Evolutionary conservation across 2,113 vertebrate genomes (phyloP).

Genomic region (Bolborhynchus lineola): DNA sequence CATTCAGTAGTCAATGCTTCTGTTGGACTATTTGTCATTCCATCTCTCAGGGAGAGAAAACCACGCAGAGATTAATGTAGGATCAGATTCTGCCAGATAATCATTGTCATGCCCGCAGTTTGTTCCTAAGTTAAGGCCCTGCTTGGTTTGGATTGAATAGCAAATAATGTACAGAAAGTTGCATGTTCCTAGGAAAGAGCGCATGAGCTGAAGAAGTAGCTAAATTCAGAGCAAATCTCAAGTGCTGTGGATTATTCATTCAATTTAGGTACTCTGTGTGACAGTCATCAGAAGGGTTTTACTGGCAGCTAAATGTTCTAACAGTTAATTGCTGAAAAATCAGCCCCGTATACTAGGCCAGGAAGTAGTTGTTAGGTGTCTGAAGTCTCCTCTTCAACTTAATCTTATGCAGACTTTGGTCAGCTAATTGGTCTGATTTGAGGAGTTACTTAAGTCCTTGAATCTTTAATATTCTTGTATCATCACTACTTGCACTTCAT

Average conservation of each 20-base stretch:
- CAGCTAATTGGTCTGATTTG: not conserved
- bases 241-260: not conserved
- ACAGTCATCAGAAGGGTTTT: not conserved
- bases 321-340: not conserved
- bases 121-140: not conserved
- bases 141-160: not conserved
- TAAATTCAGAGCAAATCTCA: not conserved
- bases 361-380: accelerated
- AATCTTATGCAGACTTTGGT: not conserved
- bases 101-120: not conserved
- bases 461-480: not conserved
- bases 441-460: not conserved
- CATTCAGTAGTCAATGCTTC: not conserved
- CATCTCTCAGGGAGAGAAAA: not conserved
- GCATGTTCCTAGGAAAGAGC: not conserved
- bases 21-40: not conserved
- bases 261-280: not conserved
- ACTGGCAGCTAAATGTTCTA: not conserved
- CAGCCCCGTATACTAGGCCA: not conserved
- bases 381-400: not conserved
- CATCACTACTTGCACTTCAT: not conserved
- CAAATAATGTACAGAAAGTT: not conserved
- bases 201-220: not conserved
- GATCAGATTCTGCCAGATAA: not conserved
- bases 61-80: not conserved